Percentiles rank a stretch among this genome's conserved stretches.
phyloP scores from a whole-genome alignment of 2,888 invertebrate species.

The Netelia melanura region DNA sequence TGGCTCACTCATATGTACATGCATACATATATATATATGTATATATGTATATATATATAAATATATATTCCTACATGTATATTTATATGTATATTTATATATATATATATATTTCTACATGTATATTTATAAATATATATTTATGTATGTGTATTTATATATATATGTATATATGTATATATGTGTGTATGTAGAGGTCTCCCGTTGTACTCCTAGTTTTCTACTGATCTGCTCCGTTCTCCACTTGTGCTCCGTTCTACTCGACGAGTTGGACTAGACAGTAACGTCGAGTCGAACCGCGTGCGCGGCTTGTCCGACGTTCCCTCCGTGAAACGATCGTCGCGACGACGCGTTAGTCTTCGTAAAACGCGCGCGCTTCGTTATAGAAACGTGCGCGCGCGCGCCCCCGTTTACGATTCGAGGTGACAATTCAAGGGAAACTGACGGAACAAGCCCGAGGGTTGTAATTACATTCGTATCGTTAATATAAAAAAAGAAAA shows the following conservation, averaged over 20 bases:
- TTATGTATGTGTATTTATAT: too few relatives aligned
- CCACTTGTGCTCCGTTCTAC: slow-evolving; percentile 39
- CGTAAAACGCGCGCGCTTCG: slow-evolving; percentile 10
- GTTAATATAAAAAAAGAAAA: too few relatives aligned
- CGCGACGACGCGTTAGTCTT: slow-evolving; percentile 55
- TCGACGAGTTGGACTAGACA: slow-evolving; percentile 12
- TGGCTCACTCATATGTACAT: background rate
- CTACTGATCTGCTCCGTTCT: slow-evolving; percentile 54
- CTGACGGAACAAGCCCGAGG: background rate
- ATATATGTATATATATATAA: background rate
- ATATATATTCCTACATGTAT: too few relatives aligned
- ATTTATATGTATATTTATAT: too few relatives aligned
- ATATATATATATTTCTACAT: background rate
- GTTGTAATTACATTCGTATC: too few relatives aligned
- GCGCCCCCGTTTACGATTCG: background rate
- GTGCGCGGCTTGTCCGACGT: slow-evolving; percentile 45
- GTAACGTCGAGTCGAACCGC: slow-evolving; percentile 46
- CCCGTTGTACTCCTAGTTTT: slow-evolving; percentile 44
- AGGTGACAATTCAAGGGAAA: background rate
- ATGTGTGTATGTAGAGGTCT: slow-evolving; percentile 2
- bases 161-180: background rate
- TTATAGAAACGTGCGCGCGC: background rate
- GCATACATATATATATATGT: background rate
- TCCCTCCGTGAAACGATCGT: slow-evolving; percentile 2
- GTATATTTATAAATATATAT: too few relatives aligned